These are phyloP conservation scores for Intellagama lesueurii DNA, from an alignment of 2,797 vertebrate genomes.

Conservation along the genomic window DNA sequence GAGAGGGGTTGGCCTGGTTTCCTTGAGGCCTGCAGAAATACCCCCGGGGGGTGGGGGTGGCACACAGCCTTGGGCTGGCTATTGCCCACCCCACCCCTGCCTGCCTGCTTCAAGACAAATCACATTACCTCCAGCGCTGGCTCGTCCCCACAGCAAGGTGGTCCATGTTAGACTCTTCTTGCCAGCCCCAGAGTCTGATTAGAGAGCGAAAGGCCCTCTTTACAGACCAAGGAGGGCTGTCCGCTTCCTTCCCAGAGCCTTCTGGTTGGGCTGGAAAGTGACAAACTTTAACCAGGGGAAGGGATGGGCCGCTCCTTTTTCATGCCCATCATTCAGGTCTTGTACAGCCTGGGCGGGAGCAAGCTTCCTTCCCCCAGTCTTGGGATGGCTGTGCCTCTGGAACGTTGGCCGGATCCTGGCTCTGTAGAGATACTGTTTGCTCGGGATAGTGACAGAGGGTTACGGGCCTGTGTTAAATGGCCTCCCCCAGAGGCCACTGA, in stretches of 20 bases:
- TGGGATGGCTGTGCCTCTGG: not conserved
- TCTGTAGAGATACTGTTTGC: not conserved
- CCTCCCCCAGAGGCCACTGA: constrained; percentile 30
- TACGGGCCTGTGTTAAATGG: not conserved
- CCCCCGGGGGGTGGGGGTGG: too few species aligned
- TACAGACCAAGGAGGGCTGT: not conserved
- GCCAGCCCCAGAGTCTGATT: not conserved
- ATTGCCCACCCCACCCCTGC: not conserved
- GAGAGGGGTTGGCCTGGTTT: not conserved
- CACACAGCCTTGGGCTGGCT: too few species aligned
- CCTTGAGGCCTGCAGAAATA: not conserved
- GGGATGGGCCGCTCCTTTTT: not conserved
- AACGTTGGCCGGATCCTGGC: accelerated
- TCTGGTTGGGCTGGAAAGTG: not conserved
- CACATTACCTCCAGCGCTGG: accelerated
- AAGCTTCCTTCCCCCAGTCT: not conserved
- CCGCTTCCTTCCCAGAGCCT: not conserved
- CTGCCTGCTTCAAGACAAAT: not conserved
- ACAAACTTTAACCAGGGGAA: not conserved
- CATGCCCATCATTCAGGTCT: accelerated
- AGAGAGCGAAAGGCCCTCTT: not conserved
- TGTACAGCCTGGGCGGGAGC: not conserved
- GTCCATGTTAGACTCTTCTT: not conserved
- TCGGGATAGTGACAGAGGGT: not conserved
- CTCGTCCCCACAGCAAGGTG: accelerated